Conservation (phyloP, 2,113 vertebrate genomes). For the Hystrix cristata region DNA sequence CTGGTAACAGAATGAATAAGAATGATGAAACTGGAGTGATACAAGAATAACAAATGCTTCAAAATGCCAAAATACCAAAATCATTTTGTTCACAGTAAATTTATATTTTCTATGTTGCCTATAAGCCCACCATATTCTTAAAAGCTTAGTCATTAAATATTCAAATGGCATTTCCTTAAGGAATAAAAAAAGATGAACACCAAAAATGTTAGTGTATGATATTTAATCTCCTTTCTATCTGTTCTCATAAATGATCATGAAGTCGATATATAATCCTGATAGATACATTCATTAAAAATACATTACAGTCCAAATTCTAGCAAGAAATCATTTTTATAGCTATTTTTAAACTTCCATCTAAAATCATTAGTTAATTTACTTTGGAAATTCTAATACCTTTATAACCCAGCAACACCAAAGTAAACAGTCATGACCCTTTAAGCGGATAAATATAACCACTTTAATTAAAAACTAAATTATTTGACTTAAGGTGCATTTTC, state of each 20-base stretch:
- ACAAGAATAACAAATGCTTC: constrained; percentile 17
- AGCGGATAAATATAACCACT: constrained; percentile 76
- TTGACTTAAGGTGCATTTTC: constrained; percentile 54
- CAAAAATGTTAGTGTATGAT: constrained; percentile 35
- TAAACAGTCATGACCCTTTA: constrained; percentile 70
- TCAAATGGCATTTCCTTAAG: constrained; percentile 52
- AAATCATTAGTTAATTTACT: constrained; percentile 69
- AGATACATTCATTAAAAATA: constrained; percentile 9
- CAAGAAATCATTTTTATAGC: constrained; percentile 65
- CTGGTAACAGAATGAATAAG: background rate
- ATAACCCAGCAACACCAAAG: constrained; percentile 67
- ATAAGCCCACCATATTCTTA: constrained; percentile 45
- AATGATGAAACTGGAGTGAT: background rate
- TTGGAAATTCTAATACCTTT: constrained; percentile 75
- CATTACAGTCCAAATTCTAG: constrained; percentile 8
- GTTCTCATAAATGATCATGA: constrained; percentile 34
- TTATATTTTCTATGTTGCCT: background rate
- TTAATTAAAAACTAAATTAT: constrained; percentile 78
- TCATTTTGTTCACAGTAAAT: background rate
- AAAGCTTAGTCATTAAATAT: constrained; percentile 56
- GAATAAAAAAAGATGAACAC: constrained; percentile 32
- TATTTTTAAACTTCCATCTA: constrained; percentile 55
- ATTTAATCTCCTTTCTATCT: constrained; percentile 32
- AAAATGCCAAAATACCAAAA: constrained; percentile 43
- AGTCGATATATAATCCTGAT: constrained; percentile 39